These are phyloP conservation scores for Dicyrtoma fusca DNA, from an alignment of 2,888 invertebrate genomes.

Conservation along the genomic window DNA sequence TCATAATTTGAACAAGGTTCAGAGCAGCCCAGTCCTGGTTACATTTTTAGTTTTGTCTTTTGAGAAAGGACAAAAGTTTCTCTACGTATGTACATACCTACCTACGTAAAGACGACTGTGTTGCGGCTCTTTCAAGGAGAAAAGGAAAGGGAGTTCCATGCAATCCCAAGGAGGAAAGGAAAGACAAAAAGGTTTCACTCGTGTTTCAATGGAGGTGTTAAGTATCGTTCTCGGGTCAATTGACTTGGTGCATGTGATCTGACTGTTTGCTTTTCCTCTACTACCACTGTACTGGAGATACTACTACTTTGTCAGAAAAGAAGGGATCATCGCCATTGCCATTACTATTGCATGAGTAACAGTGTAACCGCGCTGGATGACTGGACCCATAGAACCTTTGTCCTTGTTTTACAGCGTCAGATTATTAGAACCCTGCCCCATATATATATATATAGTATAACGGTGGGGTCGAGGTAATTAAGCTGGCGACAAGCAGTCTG, in stretches of 20 bases:
- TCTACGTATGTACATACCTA: too few relatives aligned
- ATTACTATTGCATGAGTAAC: too few relatives aligned
- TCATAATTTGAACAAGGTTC: constrained; percentile 6
- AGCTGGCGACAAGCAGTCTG: constrained; percentile 55
- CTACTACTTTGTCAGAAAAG: too few relatives aligned
- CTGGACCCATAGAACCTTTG: too few relatives aligned
- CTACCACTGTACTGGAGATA: background rate
- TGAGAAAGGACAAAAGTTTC: background rate
- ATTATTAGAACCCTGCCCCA: too few relatives aligned
- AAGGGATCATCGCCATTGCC: too few relatives aligned
- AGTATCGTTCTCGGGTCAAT: constrained; percentile 28
- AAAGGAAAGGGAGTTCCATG: background rate
- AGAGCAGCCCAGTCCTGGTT: background rate
- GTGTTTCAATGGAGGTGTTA: constrained; percentile 22
- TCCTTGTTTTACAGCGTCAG: too few relatives aligned
- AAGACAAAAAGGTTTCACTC: constrained; percentile 4
- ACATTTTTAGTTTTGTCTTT: background rate
- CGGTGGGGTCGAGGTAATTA: constrained; percentile 18
- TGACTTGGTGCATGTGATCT: constrained; percentile 13
- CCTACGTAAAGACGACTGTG: background rate
- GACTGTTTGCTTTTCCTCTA: background rate
- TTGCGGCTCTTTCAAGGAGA: background rate
- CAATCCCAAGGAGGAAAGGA: background rate
- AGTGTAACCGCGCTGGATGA: too few relatives aligned
- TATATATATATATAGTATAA: too few relatives aligned